These are phyloP conservation scores for Lanius collurio DNA, from an alignment of 2,113 vertebrate genomes.

Conservation along the genomic window DNA sequence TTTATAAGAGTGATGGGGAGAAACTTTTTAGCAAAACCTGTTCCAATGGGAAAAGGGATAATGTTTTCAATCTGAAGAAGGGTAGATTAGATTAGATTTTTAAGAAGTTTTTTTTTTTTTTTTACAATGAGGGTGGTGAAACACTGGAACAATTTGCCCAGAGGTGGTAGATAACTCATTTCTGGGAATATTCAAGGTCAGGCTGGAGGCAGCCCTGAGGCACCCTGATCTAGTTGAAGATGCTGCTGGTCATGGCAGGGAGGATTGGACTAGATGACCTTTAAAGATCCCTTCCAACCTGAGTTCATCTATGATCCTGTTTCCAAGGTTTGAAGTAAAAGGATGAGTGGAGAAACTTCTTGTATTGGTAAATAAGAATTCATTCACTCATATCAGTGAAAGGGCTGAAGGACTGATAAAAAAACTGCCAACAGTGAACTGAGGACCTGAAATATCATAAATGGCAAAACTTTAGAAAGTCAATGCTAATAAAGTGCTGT, in stretches of 20 bases:
- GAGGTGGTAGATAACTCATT: not conserved
- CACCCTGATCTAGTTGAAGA: not conserved
- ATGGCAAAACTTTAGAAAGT: not conserved
- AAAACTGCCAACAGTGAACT: not conserved
- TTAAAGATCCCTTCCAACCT: not conserved
- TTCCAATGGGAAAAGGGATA: rapidly evolving
- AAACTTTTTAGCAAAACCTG: not conserved
- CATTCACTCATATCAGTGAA: not conserved
- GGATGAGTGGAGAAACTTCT: not conserved
- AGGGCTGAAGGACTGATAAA: not conserved
- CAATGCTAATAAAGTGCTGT: not conserved
- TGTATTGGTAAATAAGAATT: not conserved
- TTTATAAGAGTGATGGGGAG: not conserved
- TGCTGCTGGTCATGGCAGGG: not conserved
- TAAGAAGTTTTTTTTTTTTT: no score
- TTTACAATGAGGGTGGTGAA: not conserved
- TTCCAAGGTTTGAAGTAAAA: not conserved
- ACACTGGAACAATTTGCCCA: not conserved
- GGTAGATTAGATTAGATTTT: not conserved
- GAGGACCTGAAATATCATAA: not conserved
- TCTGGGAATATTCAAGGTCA: not conserved
- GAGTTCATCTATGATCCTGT: not conserved
- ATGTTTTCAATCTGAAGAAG: not conserved
- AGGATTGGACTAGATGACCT: not conserved
- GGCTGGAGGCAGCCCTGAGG: not conserved